phyloP scores from a whole-genome alignment of 2,888 invertebrate species.

The Drosophila testacea region DNA sequence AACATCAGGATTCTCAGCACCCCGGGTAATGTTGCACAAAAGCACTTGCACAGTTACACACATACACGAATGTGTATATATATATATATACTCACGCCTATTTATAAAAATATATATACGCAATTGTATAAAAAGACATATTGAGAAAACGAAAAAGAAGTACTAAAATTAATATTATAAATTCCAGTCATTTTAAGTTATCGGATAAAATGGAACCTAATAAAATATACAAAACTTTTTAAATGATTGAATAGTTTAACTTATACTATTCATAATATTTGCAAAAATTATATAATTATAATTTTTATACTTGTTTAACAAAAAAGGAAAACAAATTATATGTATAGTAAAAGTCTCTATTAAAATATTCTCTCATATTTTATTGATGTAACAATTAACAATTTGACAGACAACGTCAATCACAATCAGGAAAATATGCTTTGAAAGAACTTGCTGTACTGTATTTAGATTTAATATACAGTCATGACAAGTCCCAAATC shows the following conservation, averaged over 20 bases:
- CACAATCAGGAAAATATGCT: too few species aligned
- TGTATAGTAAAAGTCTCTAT: too few species aligned
- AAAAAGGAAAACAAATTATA: too few species aligned
- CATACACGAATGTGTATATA: neutral
- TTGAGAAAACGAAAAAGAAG: neutral
- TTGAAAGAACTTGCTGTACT: neutral
- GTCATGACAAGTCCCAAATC: neutral
- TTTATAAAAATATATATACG: neutral
- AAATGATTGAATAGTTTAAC: too few species aligned
- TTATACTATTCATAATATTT: too few species aligned
- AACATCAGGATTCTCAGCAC: slow-evolving; percentile 58
- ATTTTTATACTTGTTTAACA: too few species aligned
- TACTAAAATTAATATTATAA: neutral
- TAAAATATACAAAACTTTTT: too few species aligned
- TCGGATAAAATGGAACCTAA: neutral
- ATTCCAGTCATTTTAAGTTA: neutral
- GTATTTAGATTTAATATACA: neutral
- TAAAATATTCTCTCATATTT: too few species aligned
- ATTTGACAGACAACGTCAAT: too few species aligned
- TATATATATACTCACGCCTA: too few species aligned
- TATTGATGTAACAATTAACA: too few species aligned
- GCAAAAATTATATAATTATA: too few species aligned
- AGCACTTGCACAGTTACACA: slow-evolving; percentile 8
- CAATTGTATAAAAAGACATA: neutral
- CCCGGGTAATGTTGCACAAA: slow-evolving; percentile 35